These are phyloP conservation scores for Xylocopa sonorina DNA, from an alignment of 1,140 invertebrate species.

Conservation along the genomic window DNA sequence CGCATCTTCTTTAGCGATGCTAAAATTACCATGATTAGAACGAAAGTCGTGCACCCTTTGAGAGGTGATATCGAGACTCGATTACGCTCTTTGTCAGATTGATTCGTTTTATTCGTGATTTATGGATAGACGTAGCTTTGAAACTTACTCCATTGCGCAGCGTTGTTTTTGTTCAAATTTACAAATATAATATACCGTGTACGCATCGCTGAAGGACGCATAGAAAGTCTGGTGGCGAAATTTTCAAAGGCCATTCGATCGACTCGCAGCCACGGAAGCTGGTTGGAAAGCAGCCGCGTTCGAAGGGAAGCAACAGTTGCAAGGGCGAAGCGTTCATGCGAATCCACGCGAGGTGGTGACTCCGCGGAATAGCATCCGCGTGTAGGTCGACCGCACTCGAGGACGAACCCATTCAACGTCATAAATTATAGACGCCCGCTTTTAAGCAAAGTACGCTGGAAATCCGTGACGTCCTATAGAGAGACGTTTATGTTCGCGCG, in stretches of 20 bases:
- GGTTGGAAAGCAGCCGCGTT: background rate
- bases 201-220: too few relatives aligned
- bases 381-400: background rate
- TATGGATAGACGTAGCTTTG: too few relatives aligned
- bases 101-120: too few relatives aligned
- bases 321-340: background rate
- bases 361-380: constrained; percentile 10
- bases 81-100: too few relatives aligned
- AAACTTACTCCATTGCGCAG: too few relatives aligned
- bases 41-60: too few relatives aligned
- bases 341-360: constrained; percentile 4
- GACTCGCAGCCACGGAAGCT: background rate
- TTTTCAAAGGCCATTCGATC: background rate
- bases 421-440: constrained; percentile 29
- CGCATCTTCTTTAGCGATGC: too few relatives aligned
- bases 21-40: too few relatives aligned
- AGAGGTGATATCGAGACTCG: too few relatives aligned
- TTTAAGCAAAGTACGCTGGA: background rate
- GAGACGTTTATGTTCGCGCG: background rate
- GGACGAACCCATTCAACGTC: constrained; percentile 5
- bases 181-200: too few relatives aligned
- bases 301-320: constrained; percentile 43
- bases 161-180: too few relatives aligned
- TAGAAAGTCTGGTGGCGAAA: background rate
- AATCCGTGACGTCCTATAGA: constrained; percentile 8